Conservation (phyloP, 2,113 vertebrate species). For the pig (Sus scrofa) region T2T-Sscrofa CM000815.6:111251001-111251500, state of each 20-base stretch:
- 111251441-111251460: too few relatives aligned
- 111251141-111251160: too few relatives aligned
- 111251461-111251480: too few relatives aligned
- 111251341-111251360: background rate
- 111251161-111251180: too few relatives aligned
- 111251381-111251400: background rate
- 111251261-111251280: too few relatives aligned
- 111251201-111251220: too few relatives aligned
- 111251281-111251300: too few relatives aligned
- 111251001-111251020: background rate
- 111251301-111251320: background rate
- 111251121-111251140: too few relatives aligned
- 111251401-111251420: background rate
- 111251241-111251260: too few relatives aligned
- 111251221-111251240: too few relatives aligned
- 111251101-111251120: background rate
- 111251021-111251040: background rate
- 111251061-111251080: background rate
- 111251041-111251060: background rate
- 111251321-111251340: constrained; percentile 12
- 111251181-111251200: too few relatives aligned
- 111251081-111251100: background rate
- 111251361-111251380: background rate
- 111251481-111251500: too few relatives aligned
- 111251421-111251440: background rate